Conservation (phyloP, 2,113 vertebrate species). For the Chaenocephalus aceratus region DNA sequence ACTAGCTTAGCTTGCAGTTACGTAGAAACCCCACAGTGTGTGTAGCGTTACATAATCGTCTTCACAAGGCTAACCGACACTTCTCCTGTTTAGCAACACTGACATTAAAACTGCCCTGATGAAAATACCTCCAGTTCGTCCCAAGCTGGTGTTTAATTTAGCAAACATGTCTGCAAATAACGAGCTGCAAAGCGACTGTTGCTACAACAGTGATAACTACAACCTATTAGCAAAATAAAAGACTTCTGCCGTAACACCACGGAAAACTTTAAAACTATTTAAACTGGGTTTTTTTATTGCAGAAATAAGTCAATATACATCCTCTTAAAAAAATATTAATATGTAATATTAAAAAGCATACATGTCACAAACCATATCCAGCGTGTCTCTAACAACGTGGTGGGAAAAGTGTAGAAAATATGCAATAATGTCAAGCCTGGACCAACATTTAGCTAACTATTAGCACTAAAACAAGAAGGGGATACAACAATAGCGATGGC, state of each 20-base stretch:
- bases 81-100: slow-evolving; percentile 47
- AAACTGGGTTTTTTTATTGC: background rate
- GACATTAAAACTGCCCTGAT: slow-evolving; percentile 17
- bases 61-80: slow-evolving; percentile 47
- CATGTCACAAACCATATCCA: background rate
- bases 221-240: slow-evolving; percentile 23
- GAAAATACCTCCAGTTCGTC: slow-evolving; percentile 18
- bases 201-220: slow-evolving; percentile 56
- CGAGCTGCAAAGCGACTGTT: slow-evolving; percentile 39
- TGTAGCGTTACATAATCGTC: slow-evolving; percentile 68
- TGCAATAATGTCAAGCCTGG: slow-evolving; percentile 12
- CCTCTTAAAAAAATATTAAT: too few species aligned
- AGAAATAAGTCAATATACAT: background rate
- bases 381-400: slow-evolving; percentile 26
- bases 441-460: background rate
- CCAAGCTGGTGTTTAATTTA: background rate
- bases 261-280: slow-evolving; percentile 51
- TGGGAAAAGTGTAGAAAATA: slow-evolving; percentile 21
- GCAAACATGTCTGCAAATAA: slow-evolving; percentile 33
- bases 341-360: background rate
- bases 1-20: slow-evolving; percentile 29
- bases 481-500: background rate
- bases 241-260: background rate
- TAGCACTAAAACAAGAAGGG: background rate
- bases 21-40: slow-evolving; percentile 36